A percentile compares a stretch with the other conserved stretches of the same genome.
Evolutionary conservation across 1,140 invertebrate species (phyloP).

Genomic region (Pteromalus puparum): DNA sequence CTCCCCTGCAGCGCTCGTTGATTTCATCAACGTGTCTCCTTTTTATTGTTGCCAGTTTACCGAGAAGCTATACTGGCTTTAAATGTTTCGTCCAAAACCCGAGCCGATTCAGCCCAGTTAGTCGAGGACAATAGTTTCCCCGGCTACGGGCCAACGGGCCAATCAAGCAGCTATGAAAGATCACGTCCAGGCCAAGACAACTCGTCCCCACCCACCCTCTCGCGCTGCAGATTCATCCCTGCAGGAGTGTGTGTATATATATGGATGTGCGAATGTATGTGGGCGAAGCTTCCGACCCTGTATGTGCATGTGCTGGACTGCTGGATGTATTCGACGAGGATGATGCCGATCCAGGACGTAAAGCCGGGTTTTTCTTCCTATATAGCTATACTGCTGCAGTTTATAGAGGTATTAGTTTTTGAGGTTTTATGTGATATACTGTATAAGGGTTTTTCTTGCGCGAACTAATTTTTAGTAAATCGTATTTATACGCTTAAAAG

Average conservation of each 20-base stretch:
- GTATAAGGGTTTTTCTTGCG: too few species aligned
- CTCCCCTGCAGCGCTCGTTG: conserved; percentile 56
- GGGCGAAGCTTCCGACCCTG: not conserved
- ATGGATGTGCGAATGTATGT: not conserved
- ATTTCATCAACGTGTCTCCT: conserved; percentile 74
- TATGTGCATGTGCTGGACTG: not conserved
- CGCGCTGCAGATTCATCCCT: conserved; percentile 23
- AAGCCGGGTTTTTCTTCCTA: too few species aligned
- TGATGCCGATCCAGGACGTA: not conserved
- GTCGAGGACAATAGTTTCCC: conserved; percentile 20
- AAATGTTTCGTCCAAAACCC: conserved; percentile 69
- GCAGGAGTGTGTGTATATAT: not conserved
- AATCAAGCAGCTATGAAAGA: conserved; percentile 75
- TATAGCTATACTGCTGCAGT: too few species aligned
- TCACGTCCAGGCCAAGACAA: conserved; percentile 69
- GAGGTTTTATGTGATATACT: too few species aligned
- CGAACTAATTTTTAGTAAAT: too few species aligned
- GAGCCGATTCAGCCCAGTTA: not conserved
- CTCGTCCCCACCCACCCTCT: conserved; percentile 50
- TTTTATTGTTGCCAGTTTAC: conserved; percentile 71
- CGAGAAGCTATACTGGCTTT: conserved; percentile 52
- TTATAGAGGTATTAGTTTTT: too few species aligned
- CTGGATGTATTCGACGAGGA: not conserved
- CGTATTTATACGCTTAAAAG: too few species aligned
- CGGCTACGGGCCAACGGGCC: conserved; percentile 56